These are phyloP conservation scores for Cavia porcellus DNA, from an alignment of 2,113 vertebrate species.

Conservation along the genomic window DNA sequence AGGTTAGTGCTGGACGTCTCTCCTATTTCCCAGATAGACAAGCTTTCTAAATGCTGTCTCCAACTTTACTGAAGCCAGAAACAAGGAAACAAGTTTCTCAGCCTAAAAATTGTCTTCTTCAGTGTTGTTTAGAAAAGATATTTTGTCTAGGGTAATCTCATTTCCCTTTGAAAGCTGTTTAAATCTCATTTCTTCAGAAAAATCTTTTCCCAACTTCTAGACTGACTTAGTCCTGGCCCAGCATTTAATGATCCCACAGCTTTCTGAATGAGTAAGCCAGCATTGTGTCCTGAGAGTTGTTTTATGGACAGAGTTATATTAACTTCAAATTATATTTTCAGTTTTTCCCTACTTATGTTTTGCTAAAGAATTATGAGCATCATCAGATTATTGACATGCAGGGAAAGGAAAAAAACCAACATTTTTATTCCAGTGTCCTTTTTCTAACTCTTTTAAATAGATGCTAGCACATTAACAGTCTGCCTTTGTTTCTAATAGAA, in stretches of 20 bases:
- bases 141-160: neutral
- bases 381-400: neutral
- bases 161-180: neutral
- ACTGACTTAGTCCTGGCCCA: fast-evolving
- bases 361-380: neutral
- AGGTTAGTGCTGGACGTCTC: neutral
- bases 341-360: neutral
- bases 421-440: constrained; percentile 9
- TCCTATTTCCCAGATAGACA: neutral
- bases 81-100: neutral
- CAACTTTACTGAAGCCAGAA: neutral
- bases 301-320: neutral
- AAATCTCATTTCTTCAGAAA: neutral
- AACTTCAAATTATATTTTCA: neutral
- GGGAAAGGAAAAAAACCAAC: neutral
- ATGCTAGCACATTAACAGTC: neutral
- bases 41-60: neutral
- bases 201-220: neutral
- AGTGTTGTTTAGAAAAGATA: neutral
- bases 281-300: neutral
- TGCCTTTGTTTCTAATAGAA: neutral
- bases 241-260: neutral
- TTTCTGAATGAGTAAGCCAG: neutral
- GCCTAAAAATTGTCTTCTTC: neutral
- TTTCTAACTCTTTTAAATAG: neutral